Percentiles rank a stretch among this genome's conserved stretches.
These are phyloP conservation scores for Ametastegia equiseti DNA, from an alignment of 2,888 invertebrate genomes.

Conservation along the genomic window DNA sequence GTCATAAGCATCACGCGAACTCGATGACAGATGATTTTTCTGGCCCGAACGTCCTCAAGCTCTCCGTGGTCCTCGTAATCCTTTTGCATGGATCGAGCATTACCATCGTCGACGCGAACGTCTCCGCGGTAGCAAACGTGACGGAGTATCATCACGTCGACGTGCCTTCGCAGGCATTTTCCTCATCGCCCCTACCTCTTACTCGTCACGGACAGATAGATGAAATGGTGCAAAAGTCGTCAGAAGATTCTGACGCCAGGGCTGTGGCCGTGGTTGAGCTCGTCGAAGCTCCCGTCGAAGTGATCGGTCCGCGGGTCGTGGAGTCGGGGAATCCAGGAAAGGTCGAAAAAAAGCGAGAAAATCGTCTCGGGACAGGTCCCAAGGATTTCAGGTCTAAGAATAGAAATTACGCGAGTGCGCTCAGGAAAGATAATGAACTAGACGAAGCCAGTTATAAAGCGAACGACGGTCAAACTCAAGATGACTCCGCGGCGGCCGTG, in stretches of 20 bases:
- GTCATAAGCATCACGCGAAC: neutral
- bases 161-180: neutral
- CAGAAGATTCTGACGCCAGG: neutral
- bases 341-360: neutral
- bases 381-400: neutral
- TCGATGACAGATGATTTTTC: neutral
- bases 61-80: constrained; percentile 8
- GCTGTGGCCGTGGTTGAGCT: neutral
- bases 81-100: neutral
- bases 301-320: neutral
- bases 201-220: neutral
- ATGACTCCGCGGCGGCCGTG: neutral
- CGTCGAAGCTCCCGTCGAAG: constrained; percentile 6
- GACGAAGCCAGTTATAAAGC: neutral
- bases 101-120: neutral
- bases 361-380: neutral
- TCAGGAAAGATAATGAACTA: neutral
- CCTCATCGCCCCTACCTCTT: neutral
- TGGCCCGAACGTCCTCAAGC: neutral
- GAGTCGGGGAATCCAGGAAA: neutral
- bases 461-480: neutral
- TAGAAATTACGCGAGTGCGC: neutral
- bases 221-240: neutral
- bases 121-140: neutral
- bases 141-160: neutral